Evolutionary conservation across 2,797 vertebrate species (phyloP), one percentile per base, ranked within the genome.

Genomic region (Lacerta bilineata): DNA sequence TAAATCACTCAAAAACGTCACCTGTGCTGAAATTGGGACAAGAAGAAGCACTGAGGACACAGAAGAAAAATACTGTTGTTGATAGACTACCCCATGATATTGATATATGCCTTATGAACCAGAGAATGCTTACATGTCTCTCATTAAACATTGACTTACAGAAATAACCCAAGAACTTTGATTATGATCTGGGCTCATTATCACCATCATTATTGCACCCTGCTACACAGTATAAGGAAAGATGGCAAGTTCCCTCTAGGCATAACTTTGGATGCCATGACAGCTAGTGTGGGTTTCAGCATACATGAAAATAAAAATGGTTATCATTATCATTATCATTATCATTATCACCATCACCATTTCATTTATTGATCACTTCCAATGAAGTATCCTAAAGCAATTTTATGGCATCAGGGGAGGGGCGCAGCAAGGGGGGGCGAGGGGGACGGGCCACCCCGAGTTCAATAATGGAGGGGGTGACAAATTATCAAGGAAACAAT

Each of bases 1-100:
- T 55, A 41, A 61, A 85, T 85, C 55, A 64, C 75, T 85, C 15
- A n/a, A 76, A 76, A 61, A 43, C 39, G 55, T 76, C 83, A 84
- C 69, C 39, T 55, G 59, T 61, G 46, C 50, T 85, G 84, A 76
- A 59, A 77, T 76, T 33, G 41, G 55, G 64, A 74, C 50, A 84
- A 39, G 50, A 39, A 18, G 33, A 75, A 85, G 18, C 17, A 11
- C 59, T 64, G 72, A n/a, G 10, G 6, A 23, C 55, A n/a, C 36
- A n/a, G 55, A 61, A 76, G 55, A 36, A 76, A 41, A 64, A 64
- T 77, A 64, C 77, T 76, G 11, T 84, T 61, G 41, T 76, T n/a
- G 36, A n/a, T 85, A 15, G 74, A 41, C 46, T 55, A 64, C 41
- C 6, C 3, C 33, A 36, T 76, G 25, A 77, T 41, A 43, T 29